These are phyloP conservation scores for Dinoponera quadriceps DNA, from an alignment of 1,140 invertebrate species.

Conservation along the genomic window DNA sequence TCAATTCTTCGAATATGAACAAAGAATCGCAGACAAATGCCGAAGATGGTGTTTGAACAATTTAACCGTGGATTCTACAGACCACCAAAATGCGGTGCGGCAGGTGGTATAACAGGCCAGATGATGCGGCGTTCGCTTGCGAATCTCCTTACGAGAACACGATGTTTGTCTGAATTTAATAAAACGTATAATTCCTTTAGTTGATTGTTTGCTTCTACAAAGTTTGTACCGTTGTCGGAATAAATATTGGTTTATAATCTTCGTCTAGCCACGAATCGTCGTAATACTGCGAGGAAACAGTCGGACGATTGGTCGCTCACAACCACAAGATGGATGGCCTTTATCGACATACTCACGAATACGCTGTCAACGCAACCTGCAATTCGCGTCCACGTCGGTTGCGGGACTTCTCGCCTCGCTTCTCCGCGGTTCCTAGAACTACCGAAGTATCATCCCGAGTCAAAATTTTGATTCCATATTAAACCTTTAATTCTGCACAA, in stretches of 20 bases:
- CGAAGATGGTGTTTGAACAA: conserved; percentile 12
- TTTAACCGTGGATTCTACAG: conserved; percentile 28
- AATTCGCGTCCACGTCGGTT: no score
- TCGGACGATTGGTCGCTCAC: not conserved
- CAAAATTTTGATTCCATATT: no score
- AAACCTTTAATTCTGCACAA: no score
- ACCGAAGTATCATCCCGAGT: no score
- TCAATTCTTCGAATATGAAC: conserved; percentile 39
- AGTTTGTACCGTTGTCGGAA: conserved; percentile 4
- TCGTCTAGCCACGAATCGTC: not conserved
- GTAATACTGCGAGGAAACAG: not conserved
- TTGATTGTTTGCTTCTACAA: not conserved
- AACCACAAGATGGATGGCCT: not conserved
- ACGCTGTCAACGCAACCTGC: no score
- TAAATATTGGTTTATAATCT: not conserved
- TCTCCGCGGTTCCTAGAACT: no score
- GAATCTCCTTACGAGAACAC: not conserved
- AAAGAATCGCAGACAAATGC: not conserved
- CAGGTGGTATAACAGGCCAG: not conserved
- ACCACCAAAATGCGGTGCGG: conserved; percentile 41
- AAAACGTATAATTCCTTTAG: not conserved
- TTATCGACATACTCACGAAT: not conserved
- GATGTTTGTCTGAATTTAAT: not conserved
- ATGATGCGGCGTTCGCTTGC: not conserved
- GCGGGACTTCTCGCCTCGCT: no score